Conservation (phyloP, 2,888 invertebrate genomes). For the Eulithis prunata region DNA sequence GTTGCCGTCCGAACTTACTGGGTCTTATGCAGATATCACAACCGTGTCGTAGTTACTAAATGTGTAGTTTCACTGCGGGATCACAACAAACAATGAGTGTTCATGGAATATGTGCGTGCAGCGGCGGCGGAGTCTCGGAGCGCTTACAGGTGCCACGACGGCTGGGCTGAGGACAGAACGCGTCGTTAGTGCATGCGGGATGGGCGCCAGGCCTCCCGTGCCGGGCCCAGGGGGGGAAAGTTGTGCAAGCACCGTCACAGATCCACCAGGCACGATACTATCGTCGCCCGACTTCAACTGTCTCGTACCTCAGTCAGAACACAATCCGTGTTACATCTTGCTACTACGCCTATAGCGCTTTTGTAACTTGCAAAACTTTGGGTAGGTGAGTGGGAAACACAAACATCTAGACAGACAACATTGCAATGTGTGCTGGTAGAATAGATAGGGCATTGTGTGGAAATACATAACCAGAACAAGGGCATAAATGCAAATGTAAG, state of each 20-base stretch:
- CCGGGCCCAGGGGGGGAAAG: conserved; percentile 44
- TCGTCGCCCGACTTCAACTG: conserved; percentile 9
- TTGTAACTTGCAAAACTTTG: conserved; percentile 67
- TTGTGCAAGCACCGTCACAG: conserved; percentile 50
- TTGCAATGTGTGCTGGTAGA: conserved; percentile 42
- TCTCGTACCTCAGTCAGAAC: background rate
- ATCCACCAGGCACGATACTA: background rate
- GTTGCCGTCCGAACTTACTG: conserved; percentile 76
- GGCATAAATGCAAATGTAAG: conserved; percentile 32
- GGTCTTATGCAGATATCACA: conserved; percentile 78
- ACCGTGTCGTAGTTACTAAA: conserved; percentile 77
- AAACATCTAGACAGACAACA: conserved; percentile 48
- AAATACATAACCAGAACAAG: conserved; percentile 29
- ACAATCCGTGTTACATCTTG: conserved; percentile 8
- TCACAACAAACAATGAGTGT: conserved; percentile 84
- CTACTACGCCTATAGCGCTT: conserved; percentile 25
- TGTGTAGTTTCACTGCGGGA: conserved; percentile 83
- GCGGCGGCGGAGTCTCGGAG: conserved; percentile 67
- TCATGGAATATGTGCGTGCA: conserved; percentile 82
- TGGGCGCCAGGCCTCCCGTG: conserved; percentile 38
- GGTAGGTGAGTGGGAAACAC: conserved; percentile 65
- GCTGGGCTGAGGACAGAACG: conserved; percentile 82
- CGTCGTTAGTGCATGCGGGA: conserved; percentile 78
- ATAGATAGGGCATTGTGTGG: conserved; percentile 22
- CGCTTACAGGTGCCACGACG: conserved; percentile 79